Conservation (phyloP, 1,140 invertebrate genomes). For the Lasioglossum baleicum region DNA sequence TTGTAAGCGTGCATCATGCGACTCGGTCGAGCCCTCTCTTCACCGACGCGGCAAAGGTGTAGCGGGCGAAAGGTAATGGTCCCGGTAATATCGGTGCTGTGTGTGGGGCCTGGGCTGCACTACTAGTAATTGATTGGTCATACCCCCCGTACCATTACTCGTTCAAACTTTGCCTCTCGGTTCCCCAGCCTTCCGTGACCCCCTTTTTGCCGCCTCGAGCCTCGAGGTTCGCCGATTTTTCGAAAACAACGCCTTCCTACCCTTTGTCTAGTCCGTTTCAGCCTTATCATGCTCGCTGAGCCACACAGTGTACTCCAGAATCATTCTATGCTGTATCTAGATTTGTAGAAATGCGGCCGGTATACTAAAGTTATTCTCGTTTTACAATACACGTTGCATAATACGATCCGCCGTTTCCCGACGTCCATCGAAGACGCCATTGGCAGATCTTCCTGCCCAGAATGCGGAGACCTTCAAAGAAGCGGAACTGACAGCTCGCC, state of each 20-base stretch:
- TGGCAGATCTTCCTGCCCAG: no score
- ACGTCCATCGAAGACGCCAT: no score
- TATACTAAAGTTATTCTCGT: no score
- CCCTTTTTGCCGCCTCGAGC: conserved; percentile 42
- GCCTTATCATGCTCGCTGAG: neutral
- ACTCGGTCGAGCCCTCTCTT: conserved; percentile 34
- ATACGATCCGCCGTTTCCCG: no score
- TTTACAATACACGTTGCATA: no score
- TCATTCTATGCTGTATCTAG: no score
- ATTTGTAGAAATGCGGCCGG: no score
- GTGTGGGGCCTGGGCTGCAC: conserved; percentile 71
- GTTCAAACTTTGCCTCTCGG: conserved; percentile 67
- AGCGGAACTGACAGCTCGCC: no score
- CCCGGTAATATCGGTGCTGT: conserved; percentile 72
- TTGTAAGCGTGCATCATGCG: conserved; percentile 67
- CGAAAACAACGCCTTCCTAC: conserved; percentile 22
- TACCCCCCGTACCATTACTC: conserved; percentile 70
- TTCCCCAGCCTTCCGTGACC: conserved; percentile 62
- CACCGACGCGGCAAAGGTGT: conserved; percentile 54
- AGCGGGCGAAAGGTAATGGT: conserved; percentile 72
- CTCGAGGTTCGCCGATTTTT: conserved; percentile 24
- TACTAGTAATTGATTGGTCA: conserved; percentile 76
- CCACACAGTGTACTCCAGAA: no score
- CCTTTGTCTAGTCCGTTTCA: neutral
- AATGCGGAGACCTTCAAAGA: no score